Percentiles rank a stretch among this genome's conserved stretches.
These are phyloP conservation scores for Drosophila birchii DNA, from an alignment of 2,888 invertebrate species.

Conservation along the genomic window DNA sequence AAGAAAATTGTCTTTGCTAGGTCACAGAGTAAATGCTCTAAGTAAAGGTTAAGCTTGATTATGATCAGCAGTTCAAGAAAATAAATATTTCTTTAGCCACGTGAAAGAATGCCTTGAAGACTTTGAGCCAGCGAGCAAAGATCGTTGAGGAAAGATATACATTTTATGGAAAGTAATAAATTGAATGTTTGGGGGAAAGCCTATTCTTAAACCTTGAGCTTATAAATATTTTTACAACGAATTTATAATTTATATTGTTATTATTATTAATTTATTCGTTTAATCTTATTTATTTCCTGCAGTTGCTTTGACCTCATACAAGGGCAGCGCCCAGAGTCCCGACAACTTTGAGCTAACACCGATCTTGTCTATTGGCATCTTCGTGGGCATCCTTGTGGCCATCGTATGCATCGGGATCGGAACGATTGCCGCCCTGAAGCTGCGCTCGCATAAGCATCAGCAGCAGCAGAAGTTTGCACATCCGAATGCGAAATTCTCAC, in stretches of 20 bases:
- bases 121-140: background rate
- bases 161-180: background rate
- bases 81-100: background rate
- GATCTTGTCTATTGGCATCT: constrained; percentile 85
- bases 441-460: constrained; percentile 84
- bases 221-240: background rate
- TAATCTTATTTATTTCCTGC: constrained; percentile 3
- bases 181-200: no score
- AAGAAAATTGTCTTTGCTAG: constrained; percentile 43
- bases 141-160: background rate
- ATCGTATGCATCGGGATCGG: constrained; percentile 85
- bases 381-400: constrained; percentile 85
- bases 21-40: constrained; percentile 37
- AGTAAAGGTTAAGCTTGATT: constrained; percentile 35
- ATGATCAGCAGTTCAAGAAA: constrained; percentile 21
- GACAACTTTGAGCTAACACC: constrained; percentile 86
- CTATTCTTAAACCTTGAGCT: background rate
- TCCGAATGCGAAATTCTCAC: constrained; percentile 86
- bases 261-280: no score
- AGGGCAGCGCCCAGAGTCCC: constrained; percentile 85
- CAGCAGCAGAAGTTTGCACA: constrained; percentile 83
- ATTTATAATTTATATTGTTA: background rate
- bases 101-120: no score
- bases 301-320: constrained; percentile 84
- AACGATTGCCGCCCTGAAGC: constrained; percentile 84